These are phyloP conservation scores for Centruroides sculpturatus DNA, from an alignment of 1,140 invertebrate genomes.

Conservation along the genomic window DNA sequence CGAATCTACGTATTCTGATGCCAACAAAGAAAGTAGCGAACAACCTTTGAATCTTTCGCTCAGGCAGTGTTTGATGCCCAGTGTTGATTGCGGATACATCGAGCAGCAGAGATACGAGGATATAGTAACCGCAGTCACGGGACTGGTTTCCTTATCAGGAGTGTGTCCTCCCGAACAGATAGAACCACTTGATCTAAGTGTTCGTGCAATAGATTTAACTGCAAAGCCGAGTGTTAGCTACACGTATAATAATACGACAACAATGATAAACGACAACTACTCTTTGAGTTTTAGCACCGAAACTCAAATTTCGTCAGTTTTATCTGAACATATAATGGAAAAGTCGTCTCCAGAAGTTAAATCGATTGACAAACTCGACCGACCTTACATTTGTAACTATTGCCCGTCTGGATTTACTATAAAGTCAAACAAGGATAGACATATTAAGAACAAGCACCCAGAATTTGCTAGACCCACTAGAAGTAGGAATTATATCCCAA, in stretches of 20 bases:
- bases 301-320: background rate
- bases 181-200: conserved; percentile 55
- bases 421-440: conserved; percentile 81
- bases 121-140: background rate
- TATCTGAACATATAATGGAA: background rate
- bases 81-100: too few relatives aligned
- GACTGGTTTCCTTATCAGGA: conserved; percentile 2
- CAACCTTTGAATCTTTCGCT: too few relatives aligned
- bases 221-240: conserved; percentile 38
- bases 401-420: conserved; percentile 76
- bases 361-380: background rate
- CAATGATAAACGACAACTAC: background rate
- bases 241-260: background rate
- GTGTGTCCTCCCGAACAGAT: conserved; percentile 21
- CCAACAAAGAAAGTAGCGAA: too few relatives aligned
- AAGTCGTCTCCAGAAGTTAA: background rate
- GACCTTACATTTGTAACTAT: conserved; percentile 45
- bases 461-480: conserved; percentile 28
- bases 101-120: too few relatives aligned
- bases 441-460: conserved; percentile 84
- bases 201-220: conserved; percentile 70
- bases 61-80: too few relatives aligned
- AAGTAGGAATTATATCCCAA: conserved; percentile 11
- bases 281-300: background rate
- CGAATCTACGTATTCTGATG: too few relatives aligned